phyloP scores from a whole-genome alignment of 2,888 invertebrate genomes.

The Icerya purchasi region DNA sequence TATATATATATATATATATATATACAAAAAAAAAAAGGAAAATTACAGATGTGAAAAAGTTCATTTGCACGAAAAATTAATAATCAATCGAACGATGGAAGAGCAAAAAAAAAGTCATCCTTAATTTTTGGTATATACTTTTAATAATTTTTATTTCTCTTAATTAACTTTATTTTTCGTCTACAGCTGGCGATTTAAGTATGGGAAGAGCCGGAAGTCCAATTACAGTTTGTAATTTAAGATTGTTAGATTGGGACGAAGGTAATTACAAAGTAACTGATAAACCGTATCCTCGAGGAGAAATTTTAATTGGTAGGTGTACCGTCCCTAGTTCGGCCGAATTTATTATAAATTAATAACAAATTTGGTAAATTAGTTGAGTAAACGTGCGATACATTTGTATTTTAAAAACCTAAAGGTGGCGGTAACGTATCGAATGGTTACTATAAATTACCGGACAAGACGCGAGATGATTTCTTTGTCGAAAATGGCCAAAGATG shows the following conservation, averaged over 20 bases:
- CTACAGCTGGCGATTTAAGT: slow-evolving; percentile 36
- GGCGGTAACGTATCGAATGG: slow-evolving; percentile 83
- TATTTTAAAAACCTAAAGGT: too few relatives aligned
- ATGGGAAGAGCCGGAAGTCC: slow-evolving; percentile 78
- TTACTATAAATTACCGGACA: slow-evolving; percentile 75
- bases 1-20: too few relatives aligned
- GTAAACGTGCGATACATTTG: too few relatives aligned
- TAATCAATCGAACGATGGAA: too few relatives aligned
- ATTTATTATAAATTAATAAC: neutral
- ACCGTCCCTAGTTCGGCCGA: neutral
- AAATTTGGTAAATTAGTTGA: too few relatives aligned
- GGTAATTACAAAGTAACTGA: slow-evolving; percentile 74
- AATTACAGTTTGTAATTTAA: slow-evolving; percentile 60
- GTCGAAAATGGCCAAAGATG: slow-evolving; percentile 59
- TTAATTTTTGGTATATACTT: too few relatives aligned
- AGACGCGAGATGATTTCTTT: slow-evolving; percentile 76
- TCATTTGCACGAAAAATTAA: too few relatives aligned
- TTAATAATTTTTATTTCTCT: slow-evolving; percentile 13
- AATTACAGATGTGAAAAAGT: too few relatives aligned
- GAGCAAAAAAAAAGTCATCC: too few relatives aligned
- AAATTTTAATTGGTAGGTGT: slow-evolving; percentile 36
- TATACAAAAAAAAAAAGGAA: too few relatives aligned
- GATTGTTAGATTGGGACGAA: slow-evolving; percentile 81
- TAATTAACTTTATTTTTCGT: too few relatives aligned
- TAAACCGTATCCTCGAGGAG: slow-evolving; percentile 63